Evolutionary conservation across 1,140 invertebrate species (phyloP), one percentile per base, ranked within the genome.

Genomic region (Philotrypesis tridentata): DNA sequence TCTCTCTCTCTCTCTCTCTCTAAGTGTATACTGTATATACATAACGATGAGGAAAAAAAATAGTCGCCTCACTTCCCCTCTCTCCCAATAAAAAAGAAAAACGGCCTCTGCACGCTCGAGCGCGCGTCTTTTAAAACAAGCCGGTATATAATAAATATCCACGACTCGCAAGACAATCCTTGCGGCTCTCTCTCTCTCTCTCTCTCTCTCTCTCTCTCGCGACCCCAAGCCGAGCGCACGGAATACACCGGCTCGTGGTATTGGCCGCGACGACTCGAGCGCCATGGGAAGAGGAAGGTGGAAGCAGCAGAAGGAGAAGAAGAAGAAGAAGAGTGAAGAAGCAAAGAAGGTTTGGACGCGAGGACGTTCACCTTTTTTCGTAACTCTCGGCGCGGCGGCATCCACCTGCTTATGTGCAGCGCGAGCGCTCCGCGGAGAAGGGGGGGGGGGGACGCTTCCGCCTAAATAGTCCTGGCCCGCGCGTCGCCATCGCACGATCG

Each of bases 281-380:
- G 48, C n/a, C 21, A 55, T 55, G 48, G 21, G 21, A 55, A 55
- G n/a, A n/a, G 48, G 48, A 21, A 55, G 48, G 48, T 55, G 43
- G 43, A 48, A 48, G 43, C 33, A 37, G 43, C 12, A 0, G 43
- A 17, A 48, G n/a, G 37, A 40, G 37, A 40, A 43, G 40, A 14
- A 43, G 40, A 43, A 43, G 40, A 43, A 43, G 40, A 43, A 43
- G n/a, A n/a, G n/a, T n/a, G n/a, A n/a, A n/a, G n/a, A n/a, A n/a
- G n/a, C n/a, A n/a, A n/a, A n/a, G 48, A 55, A 77, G 86, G 86
- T 88, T 89, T 85, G 85, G 88, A 86, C 29, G 43, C 81, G 90
- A 91, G 89, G 89, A 90, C 90, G 85, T 91, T 91, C 89, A 91
- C 90, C 90, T 91, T 91, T 91, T 91, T 91, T 91, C 90, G 90